A percentile compares a stretch with the other conserved stretches of the same genome.
phyloP scores from a whole-genome alignment of 2,113 vertebrate genomes.

The Sapayoa aenigma region DNA sequence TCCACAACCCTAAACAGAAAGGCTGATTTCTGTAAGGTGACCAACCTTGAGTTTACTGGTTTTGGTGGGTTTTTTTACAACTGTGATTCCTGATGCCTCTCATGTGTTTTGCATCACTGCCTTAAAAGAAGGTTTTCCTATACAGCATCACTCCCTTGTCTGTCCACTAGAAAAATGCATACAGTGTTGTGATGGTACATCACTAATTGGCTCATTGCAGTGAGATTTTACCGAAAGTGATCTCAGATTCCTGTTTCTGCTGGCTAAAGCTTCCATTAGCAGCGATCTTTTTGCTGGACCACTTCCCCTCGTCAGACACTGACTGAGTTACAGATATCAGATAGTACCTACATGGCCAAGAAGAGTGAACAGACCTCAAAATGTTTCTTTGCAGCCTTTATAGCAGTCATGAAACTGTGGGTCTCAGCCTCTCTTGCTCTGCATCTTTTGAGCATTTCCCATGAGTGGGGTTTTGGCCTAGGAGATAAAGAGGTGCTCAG shows the following conservation, averaged over 20 bases:
- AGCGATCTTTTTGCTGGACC: not conserved
- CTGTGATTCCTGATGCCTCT: not conserved
- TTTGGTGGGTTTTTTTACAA: not conserved
- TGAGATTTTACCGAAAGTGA: not conserved
- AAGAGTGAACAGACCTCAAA: not conserved
- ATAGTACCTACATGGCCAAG: not conserved
- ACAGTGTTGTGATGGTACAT: not conserved
- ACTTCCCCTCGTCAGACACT: not conserved
- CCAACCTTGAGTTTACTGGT: not conserved
- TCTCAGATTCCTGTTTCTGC: not conserved
- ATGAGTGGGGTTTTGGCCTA: not conserved
- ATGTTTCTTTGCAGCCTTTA: not conserved
- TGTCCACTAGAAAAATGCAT: not conserved
- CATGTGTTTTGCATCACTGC: not conserved
- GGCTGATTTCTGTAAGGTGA: not conserved
- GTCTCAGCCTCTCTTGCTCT: not conserved
- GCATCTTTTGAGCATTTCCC: not conserved
- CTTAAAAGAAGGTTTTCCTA: not conserved
- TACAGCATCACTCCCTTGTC: accelerated
- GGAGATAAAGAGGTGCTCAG: not conserved
- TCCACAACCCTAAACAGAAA: not conserved
- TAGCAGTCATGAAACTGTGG: not conserved
- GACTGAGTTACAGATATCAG: not conserved
- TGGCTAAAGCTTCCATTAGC: not conserved
- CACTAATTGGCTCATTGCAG: not conserved